Evolutionary conservation across 2,113 vertebrate species (phyloP).

Genomic region (Syngnathus typhle): DNA sequence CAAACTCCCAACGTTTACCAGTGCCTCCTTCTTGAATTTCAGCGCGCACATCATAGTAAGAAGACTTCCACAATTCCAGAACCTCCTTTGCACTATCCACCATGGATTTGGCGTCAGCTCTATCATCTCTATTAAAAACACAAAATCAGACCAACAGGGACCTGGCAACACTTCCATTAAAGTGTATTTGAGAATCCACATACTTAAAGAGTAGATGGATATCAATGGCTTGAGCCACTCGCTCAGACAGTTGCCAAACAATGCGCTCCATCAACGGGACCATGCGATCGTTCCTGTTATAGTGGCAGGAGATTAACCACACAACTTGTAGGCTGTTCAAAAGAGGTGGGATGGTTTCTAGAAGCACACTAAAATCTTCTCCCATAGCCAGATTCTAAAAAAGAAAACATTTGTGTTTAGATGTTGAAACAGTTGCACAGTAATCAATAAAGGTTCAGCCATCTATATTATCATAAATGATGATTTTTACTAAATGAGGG

Average conservation of each 20-base stretch:
- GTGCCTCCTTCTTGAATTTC: slow-evolving; percentile 80
- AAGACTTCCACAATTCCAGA: slow-evolving; percentile 80
- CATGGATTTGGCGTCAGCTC: slow-evolving; percentile 70
- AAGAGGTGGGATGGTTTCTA: slow-evolving; percentile 79
- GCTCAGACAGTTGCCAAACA: slow-evolving; percentile 82
- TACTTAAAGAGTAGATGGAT: slow-evolving; percentile 79
- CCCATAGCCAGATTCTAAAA: slow-evolving; percentile 69
- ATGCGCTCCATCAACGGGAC: slow-evolving; percentile 83
- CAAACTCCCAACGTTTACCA: slow-evolving; percentile 87
- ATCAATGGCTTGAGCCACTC: slow-evolving; percentile 72
- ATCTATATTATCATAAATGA: neutral
- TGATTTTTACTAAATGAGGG: neutral
- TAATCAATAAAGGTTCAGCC: neutral
- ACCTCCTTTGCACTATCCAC: slow-evolving; percentile 72
- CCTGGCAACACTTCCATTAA: neutral
- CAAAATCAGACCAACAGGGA: neutral
- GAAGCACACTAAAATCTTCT: slow-evolving; percentile 66
- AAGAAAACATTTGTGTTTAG: neutral
- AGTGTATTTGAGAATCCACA: neutral
- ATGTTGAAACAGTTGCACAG: neutral
- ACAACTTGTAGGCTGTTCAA: slow-evolving; percentile 81
- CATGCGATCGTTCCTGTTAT: slow-evolving; percentile 84
- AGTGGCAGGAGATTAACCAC: slow-evolving; percentile 85
- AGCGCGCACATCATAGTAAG: slow-evolving; percentile 79
- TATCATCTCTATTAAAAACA: slow-evolving; percentile 70